These are phyloP conservation scores for Bactericera cockerelli DNA, from an alignment of 1,140 invertebrate species.

Conservation along the genomic window DNA sequence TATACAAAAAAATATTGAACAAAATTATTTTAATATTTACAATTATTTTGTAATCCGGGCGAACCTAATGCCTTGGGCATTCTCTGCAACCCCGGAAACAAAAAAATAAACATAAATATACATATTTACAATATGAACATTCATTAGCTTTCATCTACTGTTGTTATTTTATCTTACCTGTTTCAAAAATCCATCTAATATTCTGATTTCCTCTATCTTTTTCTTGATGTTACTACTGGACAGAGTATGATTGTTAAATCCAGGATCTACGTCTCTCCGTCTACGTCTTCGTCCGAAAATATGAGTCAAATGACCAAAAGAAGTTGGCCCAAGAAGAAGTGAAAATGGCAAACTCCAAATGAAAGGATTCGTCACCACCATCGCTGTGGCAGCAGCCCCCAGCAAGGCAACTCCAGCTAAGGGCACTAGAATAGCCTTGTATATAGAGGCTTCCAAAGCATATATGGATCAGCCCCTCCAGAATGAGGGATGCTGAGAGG, in stretches of 20 bases:
- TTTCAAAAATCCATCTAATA: background rate
- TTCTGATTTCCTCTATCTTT: background rate
- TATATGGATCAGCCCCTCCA: background rate
- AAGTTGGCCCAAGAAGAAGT: background rate
- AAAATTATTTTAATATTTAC: too few species aligned
- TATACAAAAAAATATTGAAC: too few species aligned
- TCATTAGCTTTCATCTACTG: too few species aligned
- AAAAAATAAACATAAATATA: too few species aligned
- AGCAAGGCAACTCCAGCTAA: slow-evolving; percentile 1
- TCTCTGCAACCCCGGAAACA: too few species aligned
- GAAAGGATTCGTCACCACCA: background rate
- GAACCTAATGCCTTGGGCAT: too few species aligned
- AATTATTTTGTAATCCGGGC: too few species aligned
- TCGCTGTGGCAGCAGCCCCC: background rate
- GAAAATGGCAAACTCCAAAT: slow-evolving; percentile 8
- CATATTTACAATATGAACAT: too few species aligned
- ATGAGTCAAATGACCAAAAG: background rate
- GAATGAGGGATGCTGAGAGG: background rate
- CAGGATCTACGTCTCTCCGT: background rate
- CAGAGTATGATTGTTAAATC: background rate
- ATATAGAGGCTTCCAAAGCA: background rate
- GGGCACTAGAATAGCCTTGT: background rate
- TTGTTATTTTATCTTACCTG: background rate
- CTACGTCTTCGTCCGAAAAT: background rate
- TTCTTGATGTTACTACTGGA: background rate